phyloP scores from a whole-genome alignment of 1,140 invertebrate genomes.

The Argopecten irradians region DNA sequence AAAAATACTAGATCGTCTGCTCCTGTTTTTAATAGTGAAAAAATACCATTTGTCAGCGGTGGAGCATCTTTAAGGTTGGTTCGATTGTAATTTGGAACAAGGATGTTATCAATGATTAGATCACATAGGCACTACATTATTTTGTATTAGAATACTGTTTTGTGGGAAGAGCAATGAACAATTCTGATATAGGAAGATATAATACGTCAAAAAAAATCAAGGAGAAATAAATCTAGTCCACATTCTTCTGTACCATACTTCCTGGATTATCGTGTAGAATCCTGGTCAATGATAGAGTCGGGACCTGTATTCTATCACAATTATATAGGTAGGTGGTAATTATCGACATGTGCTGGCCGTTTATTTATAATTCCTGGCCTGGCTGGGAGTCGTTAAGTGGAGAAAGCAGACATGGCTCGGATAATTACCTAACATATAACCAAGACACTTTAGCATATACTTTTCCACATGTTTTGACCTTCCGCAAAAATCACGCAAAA shows the following conservation, averaged over 20 bases:
- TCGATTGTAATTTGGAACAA: too few species aligned
- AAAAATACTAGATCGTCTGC: too few species aligned
- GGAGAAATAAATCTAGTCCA: not conserved
- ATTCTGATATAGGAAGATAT: too few species aligned
- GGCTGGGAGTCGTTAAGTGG: not conserved
- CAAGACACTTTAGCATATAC: not conserved
- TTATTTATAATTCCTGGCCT: slow-evolving; percentile 16
- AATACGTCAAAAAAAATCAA: not conserved
- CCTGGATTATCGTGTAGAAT: not conserved
- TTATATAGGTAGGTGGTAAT: not conserved
- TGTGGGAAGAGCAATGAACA: too few species aligned
- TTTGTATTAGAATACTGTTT: too few species aligned
- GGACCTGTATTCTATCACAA: slow-evolving; percentile 1
- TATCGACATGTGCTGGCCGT: not conserved
- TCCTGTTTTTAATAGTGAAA: too few species aligned
- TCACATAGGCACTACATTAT: too few species aligned
- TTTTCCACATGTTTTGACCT: not conserved
- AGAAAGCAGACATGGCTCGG: not conserved
- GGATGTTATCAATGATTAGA: too few species aligned
- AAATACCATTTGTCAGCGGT: too few species aligned
- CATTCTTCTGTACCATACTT: not conserved
- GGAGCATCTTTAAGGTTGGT: too few species aligned
- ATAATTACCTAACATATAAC: not conserved
- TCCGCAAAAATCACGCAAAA: not conserved
- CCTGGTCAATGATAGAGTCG: not conserved